A percentile compares a stretch with the other conserved stretches of the same genome.
These are phyloP conservation scores for Ommatoiulus sabulosus DNA, from an alignment of 2,888 invertebrate genomes.

Conservation along the genomic window DNA sequence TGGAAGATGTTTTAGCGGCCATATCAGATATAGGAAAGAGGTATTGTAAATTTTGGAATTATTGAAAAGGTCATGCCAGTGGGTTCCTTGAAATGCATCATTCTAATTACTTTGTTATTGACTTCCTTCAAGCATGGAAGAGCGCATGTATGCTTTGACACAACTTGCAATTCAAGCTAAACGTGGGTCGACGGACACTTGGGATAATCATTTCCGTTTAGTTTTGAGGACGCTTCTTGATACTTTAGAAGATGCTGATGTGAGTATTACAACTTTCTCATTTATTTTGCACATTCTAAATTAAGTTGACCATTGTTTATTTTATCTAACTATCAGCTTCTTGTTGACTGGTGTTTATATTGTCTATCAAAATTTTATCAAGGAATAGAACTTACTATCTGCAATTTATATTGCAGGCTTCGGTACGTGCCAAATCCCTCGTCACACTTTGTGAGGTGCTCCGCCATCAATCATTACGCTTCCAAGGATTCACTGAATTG, in stretches of 20 bases:
- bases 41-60: constrained; percentile 20
- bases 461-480: constrained; percentile 71
- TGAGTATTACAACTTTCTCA: constrained; percentile 55
- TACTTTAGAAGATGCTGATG: constrained; percentile 65
- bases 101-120: constrained; percentile 6
- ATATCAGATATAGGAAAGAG: constrained; percentile 55
- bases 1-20: constrained; percentile 54
- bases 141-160: constrained; percentile 68
- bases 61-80: not conserved
- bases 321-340: not conserved
- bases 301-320: too few species aligned
- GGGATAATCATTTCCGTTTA: constrained; percentile 72
- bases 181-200: constrained; percentile 69
- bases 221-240: constrained; percentile 68
- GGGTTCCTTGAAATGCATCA: not conserved
- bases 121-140: constrained; percentile 61
- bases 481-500: constrained; percentile 90
- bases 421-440: constrained; percentile 58
- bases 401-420: constrained; percentile 53
- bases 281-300: not conserved
- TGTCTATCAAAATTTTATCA: constrained; percentile 40
- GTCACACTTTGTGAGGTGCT: constrained; percentile 58
- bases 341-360: too few species aligned
- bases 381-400: not conserved
- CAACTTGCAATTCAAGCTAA: constrained; percentile 69